Evolutionary conservation across 1,140 invertebrate genomes (phyloP).

Genomic region (Pseudoatta argentina): DNA sequence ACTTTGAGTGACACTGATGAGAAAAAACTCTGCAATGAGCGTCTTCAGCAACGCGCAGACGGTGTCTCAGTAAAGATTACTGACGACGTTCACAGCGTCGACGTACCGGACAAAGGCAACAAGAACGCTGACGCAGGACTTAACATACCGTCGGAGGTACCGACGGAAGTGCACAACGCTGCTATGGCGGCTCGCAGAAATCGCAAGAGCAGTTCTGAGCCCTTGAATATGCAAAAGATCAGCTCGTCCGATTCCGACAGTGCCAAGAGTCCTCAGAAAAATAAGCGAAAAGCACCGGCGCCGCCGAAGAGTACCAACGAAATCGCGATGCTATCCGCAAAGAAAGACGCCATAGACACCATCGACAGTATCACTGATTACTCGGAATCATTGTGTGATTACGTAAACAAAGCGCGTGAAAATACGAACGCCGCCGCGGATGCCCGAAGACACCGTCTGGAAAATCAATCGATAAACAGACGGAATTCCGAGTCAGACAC

Average conservation of each 20-base stretch:
- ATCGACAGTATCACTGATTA: constrained; percentile 78
- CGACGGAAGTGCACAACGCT: constrained; percentile 90
- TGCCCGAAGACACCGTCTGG: constrained; percentile 68
- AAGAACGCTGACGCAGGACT: constrained; percentile 48
- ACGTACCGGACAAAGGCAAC: constrained; percentile 69
- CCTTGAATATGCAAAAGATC: constrained; percentile 69
- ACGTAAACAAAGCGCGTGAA: constrained; percentile 75
- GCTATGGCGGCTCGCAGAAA: constrained; percentile 90
- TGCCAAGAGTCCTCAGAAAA: constrained; percentile 87
- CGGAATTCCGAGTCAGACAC: constrained; percentile 87
- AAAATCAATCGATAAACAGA: constrained; percentile 68
- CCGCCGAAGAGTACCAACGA: constrained; percentile 86
- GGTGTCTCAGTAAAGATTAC: constrained; percentile 8
- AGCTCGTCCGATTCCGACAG: constrained; percentile 66
- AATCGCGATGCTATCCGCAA: neutral
- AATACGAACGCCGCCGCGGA: constrained; percentile 69
- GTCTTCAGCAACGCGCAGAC: constrained; percentile 50
- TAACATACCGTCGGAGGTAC: constrained; percentile 85
- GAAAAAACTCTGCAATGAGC: constrained; percentile 20
- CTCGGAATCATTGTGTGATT: constrained; percentile 74
- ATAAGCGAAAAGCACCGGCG: constrained; percentile 91
- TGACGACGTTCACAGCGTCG: constrained; percentile 59
- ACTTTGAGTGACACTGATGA: constrained; percentile 21
- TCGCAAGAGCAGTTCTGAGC: constrained; percentile 86
- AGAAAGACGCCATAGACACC: constrained; percentile 67